Percentiles rank a stretch among this genome's conserved stretches.
phyloP scores from a whole-genome alignment of 1,140 invertebrate species.

The Myzus persicae region DNA sequence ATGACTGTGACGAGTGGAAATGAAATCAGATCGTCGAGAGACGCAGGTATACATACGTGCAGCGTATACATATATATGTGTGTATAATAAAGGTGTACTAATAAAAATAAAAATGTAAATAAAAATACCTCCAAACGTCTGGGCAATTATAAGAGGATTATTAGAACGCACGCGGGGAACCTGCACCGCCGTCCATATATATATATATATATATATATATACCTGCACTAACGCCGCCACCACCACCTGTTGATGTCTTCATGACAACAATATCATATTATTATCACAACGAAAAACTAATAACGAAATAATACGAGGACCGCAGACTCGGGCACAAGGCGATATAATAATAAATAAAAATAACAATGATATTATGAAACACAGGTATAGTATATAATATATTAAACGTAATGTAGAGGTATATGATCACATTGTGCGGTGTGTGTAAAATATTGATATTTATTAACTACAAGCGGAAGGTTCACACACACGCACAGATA shows the following conservation, averaged over 20 bases:
- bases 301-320: constrained; percentile 14
- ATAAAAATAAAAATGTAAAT: constrained; percentile 32
- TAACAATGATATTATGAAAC: background rate
- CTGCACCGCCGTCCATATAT: background rate
- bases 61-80: background rate
- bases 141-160: background rate
- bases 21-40: background rate
- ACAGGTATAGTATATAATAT: background rate
- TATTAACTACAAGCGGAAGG: background rate
- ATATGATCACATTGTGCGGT: background rate
- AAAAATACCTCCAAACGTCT: constrained; percentile 23
- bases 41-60: background rate
- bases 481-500: background rate
- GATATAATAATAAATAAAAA: background rate
- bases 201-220: background rate
- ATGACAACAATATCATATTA: background rate
- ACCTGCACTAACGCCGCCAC: background rate
- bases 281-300: background rate
- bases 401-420: background rate
- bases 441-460: constrained; percentile 30
- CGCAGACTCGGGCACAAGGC: background rate
- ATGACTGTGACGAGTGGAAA: background rate
- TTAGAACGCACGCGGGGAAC: background rate
- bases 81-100: background rate
- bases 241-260: constrained; percentile 32